Conservation (phyloP, 2,888 invertebrate species). For the Nymphalis c-album region DNA sequence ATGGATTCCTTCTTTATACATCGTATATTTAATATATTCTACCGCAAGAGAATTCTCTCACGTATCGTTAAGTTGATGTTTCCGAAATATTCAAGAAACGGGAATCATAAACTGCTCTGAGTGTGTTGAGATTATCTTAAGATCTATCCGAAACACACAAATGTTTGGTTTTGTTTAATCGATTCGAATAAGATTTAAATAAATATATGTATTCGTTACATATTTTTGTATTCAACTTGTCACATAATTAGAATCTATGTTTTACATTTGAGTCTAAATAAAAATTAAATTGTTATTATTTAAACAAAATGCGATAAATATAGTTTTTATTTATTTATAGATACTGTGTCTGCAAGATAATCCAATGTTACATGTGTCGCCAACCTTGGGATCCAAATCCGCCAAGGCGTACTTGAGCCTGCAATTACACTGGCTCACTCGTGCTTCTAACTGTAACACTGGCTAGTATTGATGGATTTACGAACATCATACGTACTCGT, state of each 20-base stretch:
- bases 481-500: too few relatives aligned
- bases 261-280: background rate
- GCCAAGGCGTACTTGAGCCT: too few relatives aligned
- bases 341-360: too few relatives aligned
- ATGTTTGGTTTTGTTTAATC: background rate
- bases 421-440: too few relatives aligned
- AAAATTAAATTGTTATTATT: too few relatives aligned
- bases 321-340: too few relatives aligned
- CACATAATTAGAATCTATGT: background rate
- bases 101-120: background rate
- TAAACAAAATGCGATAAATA: too few relatives aligned
- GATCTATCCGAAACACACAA: background rate
- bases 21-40: conserved; percentile 5
- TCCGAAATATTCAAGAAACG: conserved; percentile 9
- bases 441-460: too few relatives aligned
- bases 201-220: background rate
- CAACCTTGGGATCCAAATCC: too few relatives aligned
- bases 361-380: too few relatives aligned
- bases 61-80: conserved; percentile 19
- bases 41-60: conserved; percentile 23
- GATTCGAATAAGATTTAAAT: background rate
- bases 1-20: conserved; percentile 2
- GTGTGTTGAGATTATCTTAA: background rate
- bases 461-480: too few relatives aligned
- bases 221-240: background rate